Evolutionary conservation across 2,797 vertebrate genomes (phyloP).

Genomic region (Coilia nasus): DNA sequence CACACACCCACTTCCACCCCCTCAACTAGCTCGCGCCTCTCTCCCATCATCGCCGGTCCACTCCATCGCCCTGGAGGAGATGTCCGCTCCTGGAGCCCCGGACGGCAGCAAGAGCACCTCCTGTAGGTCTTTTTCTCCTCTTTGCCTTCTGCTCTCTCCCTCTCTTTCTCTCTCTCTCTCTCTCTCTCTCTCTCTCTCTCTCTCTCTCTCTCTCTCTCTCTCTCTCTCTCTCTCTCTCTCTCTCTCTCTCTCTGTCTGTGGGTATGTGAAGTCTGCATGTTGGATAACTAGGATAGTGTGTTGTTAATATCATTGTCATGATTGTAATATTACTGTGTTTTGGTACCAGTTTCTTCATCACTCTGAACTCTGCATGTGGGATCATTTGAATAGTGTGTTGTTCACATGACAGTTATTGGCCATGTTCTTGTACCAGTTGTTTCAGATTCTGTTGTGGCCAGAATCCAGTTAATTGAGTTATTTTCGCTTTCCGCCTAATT

Average conservation of each 20-base stretch:
- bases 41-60: background rate
- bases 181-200: background rate
- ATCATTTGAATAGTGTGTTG: too few relatives aligned
- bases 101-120: constrained; percentile 78
- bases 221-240: constrained; percentile 13
- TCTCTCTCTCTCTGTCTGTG: background rate
- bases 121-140: constrained; percentile 72
- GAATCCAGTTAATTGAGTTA: background rate
- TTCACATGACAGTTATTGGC: background rate
- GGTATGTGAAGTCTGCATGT: constrained; percentile 5
- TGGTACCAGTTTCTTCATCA: too few relatives aligned
- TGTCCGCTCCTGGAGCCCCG: constrained; percentile 80
- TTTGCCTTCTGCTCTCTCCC: constrained; percentile 45
- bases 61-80: constrained; percentile 56
- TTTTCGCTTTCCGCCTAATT: background rate
- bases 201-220: constrained; percentile 13
- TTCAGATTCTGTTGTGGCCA: background rate
- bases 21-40: constrained; percentile 3
- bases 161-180: background rate
- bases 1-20: background rate
- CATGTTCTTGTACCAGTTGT: background rate
- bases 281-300: background rate
- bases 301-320: background rate
- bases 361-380: too few relatives aligned
- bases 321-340: too few relatives aligned